Conservation (phyloP, 2,113 vertebrate genomes). For the Ochotona princeps region DNA sequence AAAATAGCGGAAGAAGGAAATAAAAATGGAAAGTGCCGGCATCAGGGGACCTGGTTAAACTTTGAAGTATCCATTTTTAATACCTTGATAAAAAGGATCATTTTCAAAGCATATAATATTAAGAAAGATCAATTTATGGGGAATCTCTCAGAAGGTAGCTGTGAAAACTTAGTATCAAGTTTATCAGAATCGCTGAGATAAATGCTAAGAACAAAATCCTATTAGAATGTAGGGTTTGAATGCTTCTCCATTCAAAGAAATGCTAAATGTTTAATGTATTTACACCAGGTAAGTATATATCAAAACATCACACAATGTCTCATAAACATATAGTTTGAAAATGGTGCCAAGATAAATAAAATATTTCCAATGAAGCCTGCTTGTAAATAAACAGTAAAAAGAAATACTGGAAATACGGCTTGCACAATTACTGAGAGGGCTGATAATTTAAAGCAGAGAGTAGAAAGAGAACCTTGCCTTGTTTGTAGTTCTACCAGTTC, state of each 20-base stretch:
- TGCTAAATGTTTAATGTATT: too few species aligned
- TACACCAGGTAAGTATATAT: too few species aligned
- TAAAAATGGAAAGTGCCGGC: neutral
- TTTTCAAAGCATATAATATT: neutral
- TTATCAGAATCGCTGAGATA: too few species aligned
- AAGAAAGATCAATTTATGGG: neutral
- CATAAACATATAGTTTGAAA: too few species aligned
- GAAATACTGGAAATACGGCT: neutral
- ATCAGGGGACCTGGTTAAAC: neutral
- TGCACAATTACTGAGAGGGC: neutral
- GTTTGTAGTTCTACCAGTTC: neutral
- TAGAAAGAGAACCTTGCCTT: neutral
- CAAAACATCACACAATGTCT: too few species aligned
- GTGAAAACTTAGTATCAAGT: neutral
- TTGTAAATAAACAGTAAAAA: neutral
- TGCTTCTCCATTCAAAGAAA: too few species aligned
- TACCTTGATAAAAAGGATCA: neutral
- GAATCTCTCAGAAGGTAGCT: fast-evolving
- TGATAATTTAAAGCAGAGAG: neutral
- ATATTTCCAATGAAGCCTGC: neutral
- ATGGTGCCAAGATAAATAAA: too few species aligned
- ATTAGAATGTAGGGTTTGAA: too few species aligned
- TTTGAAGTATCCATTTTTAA: neutral
- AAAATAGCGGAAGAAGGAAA: neutral
- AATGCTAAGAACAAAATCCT: too few species aligned